These are phyloP conservation scores for Gavia stellata DNA, from an alignment of 2,113 vertebrate species.

Conservation along the genomic window DNA sequence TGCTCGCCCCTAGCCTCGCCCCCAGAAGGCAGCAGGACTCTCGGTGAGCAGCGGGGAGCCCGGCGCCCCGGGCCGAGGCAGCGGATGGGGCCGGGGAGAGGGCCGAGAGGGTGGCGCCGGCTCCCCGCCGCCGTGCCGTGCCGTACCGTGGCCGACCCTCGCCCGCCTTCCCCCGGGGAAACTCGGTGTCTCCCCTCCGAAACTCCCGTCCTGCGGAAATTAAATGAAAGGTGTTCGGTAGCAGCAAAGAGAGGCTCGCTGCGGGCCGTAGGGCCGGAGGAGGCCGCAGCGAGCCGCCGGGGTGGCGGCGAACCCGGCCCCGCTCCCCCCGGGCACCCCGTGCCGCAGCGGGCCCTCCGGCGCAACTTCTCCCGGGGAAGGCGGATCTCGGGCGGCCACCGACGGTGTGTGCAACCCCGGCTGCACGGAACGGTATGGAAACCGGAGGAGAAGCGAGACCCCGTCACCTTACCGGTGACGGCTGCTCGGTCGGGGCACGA, in stretches of 20 bases:
- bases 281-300: not conserved
- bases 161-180: not conserved
- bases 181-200: not conserved
- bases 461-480: not conserved
- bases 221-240: not conserved
- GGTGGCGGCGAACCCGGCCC: not conserved
- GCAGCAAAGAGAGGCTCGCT: not conserved
- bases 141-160: not conserved
- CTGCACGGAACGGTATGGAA: not conserved
- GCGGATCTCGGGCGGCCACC: not conserved
- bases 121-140: not conserved
- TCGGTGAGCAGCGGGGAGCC: constrained; percentile 42
- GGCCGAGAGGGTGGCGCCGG: not conserved
- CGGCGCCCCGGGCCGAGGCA: not conserved
- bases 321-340: not conserved
- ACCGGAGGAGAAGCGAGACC: not conserved
- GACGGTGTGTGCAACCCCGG: not conserved
- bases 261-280: not conserved
- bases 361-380: not conserved
- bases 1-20: constrained; percentile 58
- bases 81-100: not conserved
- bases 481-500: not conserved
- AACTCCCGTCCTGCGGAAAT: not conserved
- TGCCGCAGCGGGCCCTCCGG: not conserved
- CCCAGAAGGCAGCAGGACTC: constrained; percentile 58